Evolutionary conservation across 2,113 vertebrate species (phyloP).

Genomic region (Ifrita kowaldi): DNA sequence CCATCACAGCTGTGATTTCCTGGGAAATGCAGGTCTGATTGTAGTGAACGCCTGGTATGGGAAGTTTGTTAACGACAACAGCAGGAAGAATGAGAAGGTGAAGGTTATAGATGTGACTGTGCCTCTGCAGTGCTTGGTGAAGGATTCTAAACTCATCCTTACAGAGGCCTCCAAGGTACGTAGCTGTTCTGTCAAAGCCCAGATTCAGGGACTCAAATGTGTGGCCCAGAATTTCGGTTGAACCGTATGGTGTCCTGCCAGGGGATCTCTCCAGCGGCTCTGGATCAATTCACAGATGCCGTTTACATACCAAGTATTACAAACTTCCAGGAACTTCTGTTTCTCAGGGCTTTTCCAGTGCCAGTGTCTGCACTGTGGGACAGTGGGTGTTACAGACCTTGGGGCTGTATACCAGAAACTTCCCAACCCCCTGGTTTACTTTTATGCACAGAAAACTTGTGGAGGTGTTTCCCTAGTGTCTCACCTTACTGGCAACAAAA

Average conservation of each 20-base stretch:
- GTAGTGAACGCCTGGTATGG: constrained; percentile 97
- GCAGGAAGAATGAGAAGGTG: constrained; percentile 86
- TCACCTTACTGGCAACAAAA: background rate
- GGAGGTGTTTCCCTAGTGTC: background rate
- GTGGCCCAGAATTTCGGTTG: accelerated
- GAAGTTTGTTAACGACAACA: constrained; percentile 97
- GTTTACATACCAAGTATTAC: background rate
- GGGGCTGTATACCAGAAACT: background rate
- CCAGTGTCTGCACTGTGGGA: background rate
- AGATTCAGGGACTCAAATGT: background rate
- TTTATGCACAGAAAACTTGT: background rate
- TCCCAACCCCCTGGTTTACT: background rate
- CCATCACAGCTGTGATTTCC: background rate
- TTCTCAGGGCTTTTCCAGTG: background rate
- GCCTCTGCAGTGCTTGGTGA: constrained; percentile 96
- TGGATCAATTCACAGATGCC: background rate
- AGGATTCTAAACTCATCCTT: constrained; percentile 97
- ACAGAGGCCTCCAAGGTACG: constrained; percentile 92
- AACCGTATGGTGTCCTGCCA: accelerated
- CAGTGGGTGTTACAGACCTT: background rate
- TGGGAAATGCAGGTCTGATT: constrained; percentile 81
- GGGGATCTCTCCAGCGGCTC: background rate
- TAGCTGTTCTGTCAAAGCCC: background rate
- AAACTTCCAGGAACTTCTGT: background rate
- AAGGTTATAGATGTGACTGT: constrained; percentile 96